These are phyloP conservation scores for Pecten maximus DNA, from an alignment of 2,888 invertebrate genomes.

Conservation along the genomic window DNA sequence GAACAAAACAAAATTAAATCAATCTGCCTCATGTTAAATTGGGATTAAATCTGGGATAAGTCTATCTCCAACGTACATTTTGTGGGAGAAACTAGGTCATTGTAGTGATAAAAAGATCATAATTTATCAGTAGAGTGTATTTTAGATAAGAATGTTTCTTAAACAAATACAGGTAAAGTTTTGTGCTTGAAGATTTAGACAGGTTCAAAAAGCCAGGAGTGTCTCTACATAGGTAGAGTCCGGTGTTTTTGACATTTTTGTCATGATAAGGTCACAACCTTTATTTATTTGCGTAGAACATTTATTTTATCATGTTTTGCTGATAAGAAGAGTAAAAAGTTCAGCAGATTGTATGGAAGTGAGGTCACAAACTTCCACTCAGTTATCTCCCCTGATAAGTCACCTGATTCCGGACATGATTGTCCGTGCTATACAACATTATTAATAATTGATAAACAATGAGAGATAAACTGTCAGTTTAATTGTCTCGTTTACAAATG, in stretches of 20 bases:
- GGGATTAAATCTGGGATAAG: constrained; percentile 7
- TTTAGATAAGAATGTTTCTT: constrained; percentile 44
- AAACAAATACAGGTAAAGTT: constrained; percentile 48
- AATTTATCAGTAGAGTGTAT: constrained; percentile 37
- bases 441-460: background rate
- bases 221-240: background rate
- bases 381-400: constrained; percentile 54
- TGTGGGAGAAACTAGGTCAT: constrained; percentile 8
- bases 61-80: background rate
- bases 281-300: constrained; percentile 20
- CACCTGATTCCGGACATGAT: constrained; percentile 38
- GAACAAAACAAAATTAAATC: constrained; percentile 28
- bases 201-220: constrained; percentile 43
- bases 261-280: constrained; percentile 13
- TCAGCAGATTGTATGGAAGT: background rate
- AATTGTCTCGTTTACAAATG: background rate
- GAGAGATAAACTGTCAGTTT: background rate
- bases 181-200: constrained; percentile 51
- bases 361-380: constrained; percentile 37
- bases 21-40: constrained; percentile 10
- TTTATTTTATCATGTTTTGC: constrained; percentile 35
- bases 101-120: constrained; percentile 39
- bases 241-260: constrained; percentile 21
- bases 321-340: constrained; percentile 35
- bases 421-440: constrained; percentile 13